A percentile compares a stretch with the other conserved stretches of the same genome.
phyloP scores from a whole-genome alignment of 2,888 invertebrate genomes.

The Agrotis segetum region DNA sequence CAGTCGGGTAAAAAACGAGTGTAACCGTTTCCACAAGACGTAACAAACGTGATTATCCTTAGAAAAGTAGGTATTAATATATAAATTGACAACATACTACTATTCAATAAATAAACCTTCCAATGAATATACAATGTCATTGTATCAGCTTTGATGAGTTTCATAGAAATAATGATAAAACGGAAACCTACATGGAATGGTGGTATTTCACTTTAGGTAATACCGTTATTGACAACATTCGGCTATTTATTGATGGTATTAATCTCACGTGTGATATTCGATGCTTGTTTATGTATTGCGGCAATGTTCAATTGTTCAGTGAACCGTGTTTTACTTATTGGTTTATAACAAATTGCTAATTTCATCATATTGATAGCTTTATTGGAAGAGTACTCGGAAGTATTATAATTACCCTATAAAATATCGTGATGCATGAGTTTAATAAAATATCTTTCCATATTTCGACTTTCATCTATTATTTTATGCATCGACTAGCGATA shows the following conservation, averaged over 20 bases:
- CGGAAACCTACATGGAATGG: neutral
- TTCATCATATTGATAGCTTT: neutral
- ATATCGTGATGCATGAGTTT: neutral
- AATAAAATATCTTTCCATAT: constrained; percentile 1
- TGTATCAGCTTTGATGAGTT: neutral
- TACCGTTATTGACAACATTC: constrained; percentile 2
- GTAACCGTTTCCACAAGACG: too few relatives aligned
- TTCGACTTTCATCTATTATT: neutral
- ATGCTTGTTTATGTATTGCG: neutral
- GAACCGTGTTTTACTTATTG: constrained; percentile 3
- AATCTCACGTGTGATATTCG: constrained; percentile 1
- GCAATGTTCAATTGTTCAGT: neutral
- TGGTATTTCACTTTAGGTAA: neutral
- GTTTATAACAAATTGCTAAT: constrained; percentile 7
- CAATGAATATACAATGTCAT: too few relatives aligned
- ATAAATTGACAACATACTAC: neutral
- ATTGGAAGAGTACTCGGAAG: neutral
- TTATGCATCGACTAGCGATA: neutral
- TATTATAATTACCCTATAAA: neutral
- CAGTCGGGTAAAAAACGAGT: too few relatives aligned
- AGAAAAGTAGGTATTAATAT: neutral
- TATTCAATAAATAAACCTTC: neutral
- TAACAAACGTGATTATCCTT: neutral
- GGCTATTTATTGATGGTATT: constrained; percentile 8
- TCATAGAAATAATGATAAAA: neutral